Base-by-base conservation (phyloP, 2,113 vertebrate genomes). In the Galbula dea region DNA sequence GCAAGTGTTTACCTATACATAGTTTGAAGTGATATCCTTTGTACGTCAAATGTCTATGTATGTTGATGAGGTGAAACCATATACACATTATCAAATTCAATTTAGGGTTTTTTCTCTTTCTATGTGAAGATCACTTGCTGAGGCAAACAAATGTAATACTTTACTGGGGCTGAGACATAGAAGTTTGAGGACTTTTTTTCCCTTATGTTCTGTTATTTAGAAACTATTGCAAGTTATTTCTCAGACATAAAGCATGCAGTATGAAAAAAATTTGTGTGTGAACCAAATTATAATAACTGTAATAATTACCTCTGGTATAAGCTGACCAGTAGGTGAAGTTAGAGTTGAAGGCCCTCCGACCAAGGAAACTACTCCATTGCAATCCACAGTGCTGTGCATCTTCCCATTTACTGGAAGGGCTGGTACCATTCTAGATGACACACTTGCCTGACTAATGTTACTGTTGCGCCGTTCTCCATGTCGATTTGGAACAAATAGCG, bases 351-450 rank as follows among this genome's bases (percentile, higher is more conserved):
- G 98, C 93, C 98, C 97, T 95, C 98, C 98, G 93, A 98, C 97
- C 90, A 98, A 98, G 82, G 98, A 99, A 94, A 99, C 98, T 86
- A 98, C 98, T 73, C 99, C 99, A 91, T 99, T 99, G 97, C 98
- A 98, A 97, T 99, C 99, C 95, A 99, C 98, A 59, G 98, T 98
- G 96, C 98, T 99, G 97, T 98, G 98, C 98, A 98, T 99, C 98
- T 99, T 98, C 93, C 98, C 98, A 76, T 98, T 98, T 32, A 98
- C 96, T 72, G 98, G 98, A 95, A 98, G 97, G 75, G 97, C 95
- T 89, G 97, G 97, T 67, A 98, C 94, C 87, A 98, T 97, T 96
- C 98, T 98, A 32, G 98, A 98, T 72, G 98, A 98, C 96, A 98
- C 97, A 97, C 98, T 99, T 81, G 96, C 95, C 95, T 99, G 98